Evolutionary conservation across 30 jellyfish, hydroid and myxozoan species (phyloP).

Genomic region (Hydractinia echinata): DNA sequence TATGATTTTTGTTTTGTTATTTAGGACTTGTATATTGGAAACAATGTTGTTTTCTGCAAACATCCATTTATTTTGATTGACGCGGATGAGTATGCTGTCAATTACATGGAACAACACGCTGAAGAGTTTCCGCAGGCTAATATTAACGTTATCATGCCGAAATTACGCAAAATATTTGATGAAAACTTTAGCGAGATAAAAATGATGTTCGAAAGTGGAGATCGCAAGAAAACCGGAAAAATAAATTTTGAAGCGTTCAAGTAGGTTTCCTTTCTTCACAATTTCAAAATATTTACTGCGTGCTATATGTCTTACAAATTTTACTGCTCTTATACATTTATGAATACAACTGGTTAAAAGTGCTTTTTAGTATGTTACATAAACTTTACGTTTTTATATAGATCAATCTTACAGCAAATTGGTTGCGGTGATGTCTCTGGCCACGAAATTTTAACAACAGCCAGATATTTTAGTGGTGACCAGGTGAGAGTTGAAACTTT

Average conservation of each 20-base stretch:
- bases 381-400: neutral
- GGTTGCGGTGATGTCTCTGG: constrained; percentile 58
- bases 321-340: neutral
- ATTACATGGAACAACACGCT: constrained; percentile 74
- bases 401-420: constrained; percentile 26
- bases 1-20: too few relatives aligned
- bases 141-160: constrained; percentile 52
- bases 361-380: neutral
- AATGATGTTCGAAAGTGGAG: constrained; percentile 57
- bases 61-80: constrained; percentile 75
- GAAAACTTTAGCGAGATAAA: constrained; percentile 50
- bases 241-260: constrained; percentile 60
- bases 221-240: constrained; percentile 40
- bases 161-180: constrained; percentile 33
- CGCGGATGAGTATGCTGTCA: constrained; percentile 87
- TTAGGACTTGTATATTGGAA: constrained; percentile 84
- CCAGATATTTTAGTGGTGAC: constrained; percentile 71
- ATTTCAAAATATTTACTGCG: neutral
- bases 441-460: constrained; percentile 76
- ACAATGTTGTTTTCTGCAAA: constrained; percentile 61
- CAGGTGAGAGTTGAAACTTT: constrained; percentile 37
- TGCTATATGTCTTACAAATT: neutral
- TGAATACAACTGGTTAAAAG: neutral
- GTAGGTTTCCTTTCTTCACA: constrained; percentile 18
- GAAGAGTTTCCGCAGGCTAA: constrained; percentile 71